Evolutionary conservation across 1,140 invertebrate species (phyloP), one percentile per base, ranked within the genome.

Genomic region (Halesus radiatus): DNA sequence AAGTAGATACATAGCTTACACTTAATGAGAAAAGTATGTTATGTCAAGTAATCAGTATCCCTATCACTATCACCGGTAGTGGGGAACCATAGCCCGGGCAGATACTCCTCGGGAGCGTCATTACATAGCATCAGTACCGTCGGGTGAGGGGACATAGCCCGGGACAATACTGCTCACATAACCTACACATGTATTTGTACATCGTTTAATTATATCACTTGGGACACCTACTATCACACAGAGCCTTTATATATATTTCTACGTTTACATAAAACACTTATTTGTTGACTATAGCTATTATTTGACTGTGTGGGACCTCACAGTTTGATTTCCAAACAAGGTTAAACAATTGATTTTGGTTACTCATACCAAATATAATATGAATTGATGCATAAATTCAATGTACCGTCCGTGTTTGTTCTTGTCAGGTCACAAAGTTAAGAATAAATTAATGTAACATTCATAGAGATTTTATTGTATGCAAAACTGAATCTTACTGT

Each of bases 1-100:
- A 74, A 74, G 70, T 74, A 74, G 70, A 74, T n/a, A n/a, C n/a
- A n/a, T 74, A 74, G 52, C 70, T 74, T 74, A 74, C 52, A 74
- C 23, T 20, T 70, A 74, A 56, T 74, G 70, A 74, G 70, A 74
- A 72, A 74, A 74, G 70, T 74, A 74, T 56, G 54, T 54, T 54
- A 74, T 54, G 70, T 74, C 50, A 56, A 74, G 70, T 54, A 52
- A 23, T 52, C 32, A 52, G 45, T 26, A 72, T 72, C 68, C 23
- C 32, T 18, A 23, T 52, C 32, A 52, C 20, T 26, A 72, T 72
- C 68, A 52, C 32, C 10, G 62, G 29, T 26, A 32, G 32, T 7
- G 1, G 32, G 32, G 32, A 37, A 37, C 32, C 32, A 45, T 45
- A 45, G 37, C 37, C 37, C 37, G 37, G 37, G 37, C 37, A 13